These are phyloP conservation scores for Porites rus DNA, from an alignment of 92 coral and sea anemone species.

Conservation along the genomic window DNA sequence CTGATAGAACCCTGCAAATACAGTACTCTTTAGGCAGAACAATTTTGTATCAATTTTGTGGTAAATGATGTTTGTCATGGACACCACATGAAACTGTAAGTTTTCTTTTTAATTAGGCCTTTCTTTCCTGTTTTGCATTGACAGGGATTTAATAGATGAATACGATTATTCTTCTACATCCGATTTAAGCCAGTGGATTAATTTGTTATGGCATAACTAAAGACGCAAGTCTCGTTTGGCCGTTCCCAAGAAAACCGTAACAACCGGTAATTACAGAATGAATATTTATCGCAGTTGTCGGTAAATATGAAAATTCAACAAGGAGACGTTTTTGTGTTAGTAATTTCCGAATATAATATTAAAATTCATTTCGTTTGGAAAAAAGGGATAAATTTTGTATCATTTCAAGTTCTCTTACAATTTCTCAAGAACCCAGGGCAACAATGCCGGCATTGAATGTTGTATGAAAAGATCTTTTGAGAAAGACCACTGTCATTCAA, in stretches of 20 bases:
- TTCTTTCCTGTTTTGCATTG: neutral
- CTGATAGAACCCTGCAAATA: too few relatives aligned
- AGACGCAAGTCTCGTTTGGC: neutral
- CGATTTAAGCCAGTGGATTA: neutral
- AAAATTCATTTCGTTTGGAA: neutral
- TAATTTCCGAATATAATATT: slow-evolving; percentile 23
- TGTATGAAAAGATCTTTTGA: neutral
- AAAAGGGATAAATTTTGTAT: neutral
- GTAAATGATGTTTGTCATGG: too few relatives aligned
- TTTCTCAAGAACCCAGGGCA: too few relatives aligned
- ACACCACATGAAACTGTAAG: too few relatives aligned
- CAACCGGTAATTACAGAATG: slow-evolving; percentile 15
- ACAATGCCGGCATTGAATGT: too few relatives aligned
- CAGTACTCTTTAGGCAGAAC: too few relatives aligned
- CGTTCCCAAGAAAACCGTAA: slow-evolving; percentile 2
- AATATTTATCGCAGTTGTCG: slow-evolving; percentile 10
- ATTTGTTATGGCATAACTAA: neutral
- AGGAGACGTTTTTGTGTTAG: neutral
- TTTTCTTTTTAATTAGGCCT: neutral
- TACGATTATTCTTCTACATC: too few relatives aligned
- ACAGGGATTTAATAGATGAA: neutral
- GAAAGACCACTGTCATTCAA: slow-evolving; percentile 10
- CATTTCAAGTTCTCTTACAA: neutral
- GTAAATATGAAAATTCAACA: slow-evolving; percentile 19
- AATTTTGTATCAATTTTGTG: too few relatives aligned